Percentiles rank a stretch among this genome's conserved stretches.
These are phyloP conservation scores for Umimayanthus chanpuru DNA, from an alignment of 92 coral and sea anemone species.

Conservation along the genomic window DNA sequence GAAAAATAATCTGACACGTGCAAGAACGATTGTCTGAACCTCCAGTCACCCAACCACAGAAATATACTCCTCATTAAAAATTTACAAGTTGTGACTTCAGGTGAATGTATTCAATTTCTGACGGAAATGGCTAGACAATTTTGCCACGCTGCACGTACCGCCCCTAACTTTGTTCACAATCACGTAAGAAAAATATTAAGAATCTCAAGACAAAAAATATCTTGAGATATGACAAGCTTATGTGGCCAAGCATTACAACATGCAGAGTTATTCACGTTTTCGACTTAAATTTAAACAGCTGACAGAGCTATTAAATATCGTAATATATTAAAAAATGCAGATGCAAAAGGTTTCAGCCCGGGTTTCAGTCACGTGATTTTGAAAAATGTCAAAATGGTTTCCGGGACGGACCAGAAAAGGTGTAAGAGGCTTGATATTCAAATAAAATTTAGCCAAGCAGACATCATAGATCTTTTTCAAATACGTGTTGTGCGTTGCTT, in stretches of 20 bases:
- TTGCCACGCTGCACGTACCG: neutral
- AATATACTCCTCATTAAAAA: slow-evolving; percentile 4
- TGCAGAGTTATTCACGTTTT: neutral
- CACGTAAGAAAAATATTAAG: neutral
- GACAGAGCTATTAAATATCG: neutral
- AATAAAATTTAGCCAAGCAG: too few species aligned
- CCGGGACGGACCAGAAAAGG: neutral
- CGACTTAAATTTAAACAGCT: neutral
- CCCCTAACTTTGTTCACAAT: neutral
- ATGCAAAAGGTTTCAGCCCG: neutral
- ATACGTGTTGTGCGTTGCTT: too few species aligned
- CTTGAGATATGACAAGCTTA: neutral
- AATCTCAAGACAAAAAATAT: too few species aligned
- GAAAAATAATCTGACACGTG: slow-evolving; percentile 18
- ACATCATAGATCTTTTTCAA: too few species aligned
- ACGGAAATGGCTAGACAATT: neutral
- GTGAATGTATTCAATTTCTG: neutral
- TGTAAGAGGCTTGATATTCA: neutral
- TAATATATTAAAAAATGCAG: neutral
- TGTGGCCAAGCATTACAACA: neutral
- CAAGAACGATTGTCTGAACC: neutral
- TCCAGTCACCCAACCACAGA: neutral
- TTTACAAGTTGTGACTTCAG: slow-evolving; percentile 17
- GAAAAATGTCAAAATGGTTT: neutral
- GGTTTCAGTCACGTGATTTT: neutral